Base-by-base conservation (phyloP, 1,140 invertebrate genomes). In the Pachypeltis micranthus region DNA sequence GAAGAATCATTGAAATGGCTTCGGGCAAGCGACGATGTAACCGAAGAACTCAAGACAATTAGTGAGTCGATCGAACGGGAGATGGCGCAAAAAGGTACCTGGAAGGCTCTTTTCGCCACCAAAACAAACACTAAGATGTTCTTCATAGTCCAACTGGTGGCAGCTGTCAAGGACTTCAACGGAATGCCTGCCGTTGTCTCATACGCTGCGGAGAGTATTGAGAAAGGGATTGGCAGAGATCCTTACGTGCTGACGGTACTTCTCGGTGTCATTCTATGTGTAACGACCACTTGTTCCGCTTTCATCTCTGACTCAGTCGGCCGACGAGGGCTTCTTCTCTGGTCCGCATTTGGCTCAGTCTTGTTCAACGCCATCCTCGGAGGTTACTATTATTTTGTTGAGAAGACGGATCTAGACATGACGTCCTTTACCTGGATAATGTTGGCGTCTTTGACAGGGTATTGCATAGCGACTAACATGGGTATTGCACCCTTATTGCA, bases 401-500 rank as follows among this genome's bases (percentile, higher is more conserved):
- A 34, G 12, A 23, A 57, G 23, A 44, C 24, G 23, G 44, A 59
- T 2, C 4, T 56, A n/a, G 44, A 60, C 44, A 29, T 64, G 29
- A 51, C 57, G 23, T 2, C 72, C 4, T 67, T 63, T 44, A 24
- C 27, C n/a, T 78, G 69, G 72, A 66, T 72, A 23, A 74, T 71
- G 3, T 71, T 66, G 10, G 65, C 73, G 23, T 75, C 70, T 62
- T 63, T 78, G 7, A 65, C 75, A 27, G 69, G 71, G 26, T 77
- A 74, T 44, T 71, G 74, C 1, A 62, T 77, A 10, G 69, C 72
- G 1, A 74, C 72, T 58, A 75, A 73, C 16, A 70, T 77, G 23
- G 73, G 75, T 0, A 63, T 78, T 1, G 76, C 76, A 68, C 74
- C 76, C 4, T 64, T 77, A 12, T 71, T 75, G 0, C 67, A 73